Conservation (phyloP, 2,888 invertebrate genomes). For the Pecten maximus region DNA sequence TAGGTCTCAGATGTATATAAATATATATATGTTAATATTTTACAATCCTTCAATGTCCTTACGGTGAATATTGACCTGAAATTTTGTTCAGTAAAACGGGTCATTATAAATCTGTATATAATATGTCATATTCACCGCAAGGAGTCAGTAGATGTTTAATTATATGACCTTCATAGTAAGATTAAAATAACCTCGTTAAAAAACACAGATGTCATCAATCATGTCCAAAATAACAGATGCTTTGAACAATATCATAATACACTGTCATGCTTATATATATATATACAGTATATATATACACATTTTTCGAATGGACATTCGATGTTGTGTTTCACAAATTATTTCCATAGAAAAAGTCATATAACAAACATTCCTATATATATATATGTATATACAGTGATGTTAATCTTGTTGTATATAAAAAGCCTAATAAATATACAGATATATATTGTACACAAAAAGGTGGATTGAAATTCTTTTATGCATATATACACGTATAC, state of each 20-base stretch:
- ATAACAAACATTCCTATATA: background rate
- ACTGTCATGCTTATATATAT: background rate
- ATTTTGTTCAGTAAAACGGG: background rate
- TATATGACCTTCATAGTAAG: background rate
- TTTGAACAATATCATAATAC: background rate
- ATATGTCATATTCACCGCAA: background rate
- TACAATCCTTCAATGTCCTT: background rate
- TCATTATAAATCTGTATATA: background rate
- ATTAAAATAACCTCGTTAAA: background rate
- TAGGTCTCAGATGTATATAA: background rate
- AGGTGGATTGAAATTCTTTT: constrained; percentile 22
- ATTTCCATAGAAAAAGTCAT: background rate
- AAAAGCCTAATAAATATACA: background rate
- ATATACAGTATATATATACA: too few relatives aligned
- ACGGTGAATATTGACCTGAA: background rate
- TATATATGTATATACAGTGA: constrained; percentile 28
- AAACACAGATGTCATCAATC: background rate
- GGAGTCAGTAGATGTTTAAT: background rate
- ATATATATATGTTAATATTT: background rate
- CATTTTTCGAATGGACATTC: too few relatives aligned
- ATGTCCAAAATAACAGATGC: background rate
- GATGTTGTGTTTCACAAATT: too few relatives aligned
- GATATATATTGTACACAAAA: constrained; percentile 24
- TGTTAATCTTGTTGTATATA: background rate
- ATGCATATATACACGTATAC: constrained; percentile 20